phyloP scores from a whole-genome alignment of 2,113 vertebrate species.

The Chlorodrepanis virens region DNA sequence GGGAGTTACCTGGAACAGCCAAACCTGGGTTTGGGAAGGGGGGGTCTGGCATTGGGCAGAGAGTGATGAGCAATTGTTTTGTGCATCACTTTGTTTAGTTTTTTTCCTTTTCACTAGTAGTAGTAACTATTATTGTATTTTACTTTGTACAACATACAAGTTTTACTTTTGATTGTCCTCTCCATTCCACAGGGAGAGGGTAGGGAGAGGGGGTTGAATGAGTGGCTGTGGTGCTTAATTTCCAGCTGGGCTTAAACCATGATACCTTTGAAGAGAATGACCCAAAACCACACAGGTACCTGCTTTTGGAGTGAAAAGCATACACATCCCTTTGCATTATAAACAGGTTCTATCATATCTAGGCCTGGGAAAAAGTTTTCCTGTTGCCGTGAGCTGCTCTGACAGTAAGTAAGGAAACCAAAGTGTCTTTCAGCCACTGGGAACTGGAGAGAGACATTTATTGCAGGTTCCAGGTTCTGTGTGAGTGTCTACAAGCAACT shows the following conservation, averaged over 20 bases:
- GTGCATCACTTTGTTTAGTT: rapidly evolving
- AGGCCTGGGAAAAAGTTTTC: background rate
- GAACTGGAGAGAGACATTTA: background rate
- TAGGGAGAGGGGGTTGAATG: background rate
- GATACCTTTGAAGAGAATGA: background rate
- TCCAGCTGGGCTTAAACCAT: background rate
- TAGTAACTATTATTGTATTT: background rate
- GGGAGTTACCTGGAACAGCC: background rate
- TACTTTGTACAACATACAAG: background rate
- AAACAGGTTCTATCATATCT: background rate
- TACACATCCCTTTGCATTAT: background rate
- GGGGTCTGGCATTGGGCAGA: background rate
- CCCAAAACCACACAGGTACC: background rate
- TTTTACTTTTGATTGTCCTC: background rate
- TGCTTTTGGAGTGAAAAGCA: background rate
- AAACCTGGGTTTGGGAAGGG: background rate
- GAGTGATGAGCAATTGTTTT: background rate
- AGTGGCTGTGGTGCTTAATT: background rate
- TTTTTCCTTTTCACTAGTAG: background rate
- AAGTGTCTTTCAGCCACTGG: background rate
- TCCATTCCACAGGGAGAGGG: background rate
- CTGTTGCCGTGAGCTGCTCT: background rate
- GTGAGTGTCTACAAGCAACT: background rate
- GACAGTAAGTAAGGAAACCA: background rate
- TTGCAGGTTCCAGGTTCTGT: background rate